Percentiles rank a stretch among this genome's conserved stretches.
Evolutionary conservation across 2,888 invertebrate genomes (phyloP).

Genomic region (Germaria angustata): DNA sequence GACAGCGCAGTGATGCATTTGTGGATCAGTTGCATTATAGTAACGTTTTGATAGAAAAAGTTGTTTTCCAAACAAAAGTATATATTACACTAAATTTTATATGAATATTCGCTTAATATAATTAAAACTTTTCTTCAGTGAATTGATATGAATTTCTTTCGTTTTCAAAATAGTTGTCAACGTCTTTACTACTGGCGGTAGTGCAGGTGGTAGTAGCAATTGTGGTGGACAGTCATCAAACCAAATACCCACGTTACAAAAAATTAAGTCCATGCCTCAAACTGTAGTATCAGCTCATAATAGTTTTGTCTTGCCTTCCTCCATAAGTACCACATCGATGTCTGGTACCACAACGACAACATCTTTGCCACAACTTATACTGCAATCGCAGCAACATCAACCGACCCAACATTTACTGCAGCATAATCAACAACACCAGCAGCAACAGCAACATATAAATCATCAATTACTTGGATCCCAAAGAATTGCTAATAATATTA

Average conservation of each 20-base stretch:
- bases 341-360: constrained; percentile 56
- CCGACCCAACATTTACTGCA: constrained; percentile 59
- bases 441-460: constrained; percentile 65
- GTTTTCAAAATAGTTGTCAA: constrained; percentile 72
- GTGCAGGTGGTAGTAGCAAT: constrained; percentile 61
- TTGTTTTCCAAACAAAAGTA: too few species aligned
- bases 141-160: neutral
- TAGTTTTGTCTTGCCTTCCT: constrained; percentile 64
- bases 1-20: too few species aligned
- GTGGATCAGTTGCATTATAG: too few species aligned
- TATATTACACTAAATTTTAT: too few species aligned
- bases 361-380: constrained; percentile 57
- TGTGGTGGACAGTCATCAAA: constrained; percentile 67
- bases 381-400: constrained; percentile 68
- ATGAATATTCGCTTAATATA: too few species aligned
- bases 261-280: constrained; percentile 70
- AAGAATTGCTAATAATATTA: constrained; percentile 58
- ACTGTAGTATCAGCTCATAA: constrained; percentile 62
- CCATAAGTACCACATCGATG: constrained; percentile 52
- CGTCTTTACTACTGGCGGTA: constrained; percentile 72
- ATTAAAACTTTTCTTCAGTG: too few species aligned
- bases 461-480: constrained; percentile 64
- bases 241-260: constrained; percentile 68
- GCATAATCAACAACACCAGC: constrained; percentile 56
- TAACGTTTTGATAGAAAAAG: too few species aligned